Evolutionary conservation across 2,888 invertebrate genomes (phyloP).

Genomic region (Scaeva pyrastri): DNA sequence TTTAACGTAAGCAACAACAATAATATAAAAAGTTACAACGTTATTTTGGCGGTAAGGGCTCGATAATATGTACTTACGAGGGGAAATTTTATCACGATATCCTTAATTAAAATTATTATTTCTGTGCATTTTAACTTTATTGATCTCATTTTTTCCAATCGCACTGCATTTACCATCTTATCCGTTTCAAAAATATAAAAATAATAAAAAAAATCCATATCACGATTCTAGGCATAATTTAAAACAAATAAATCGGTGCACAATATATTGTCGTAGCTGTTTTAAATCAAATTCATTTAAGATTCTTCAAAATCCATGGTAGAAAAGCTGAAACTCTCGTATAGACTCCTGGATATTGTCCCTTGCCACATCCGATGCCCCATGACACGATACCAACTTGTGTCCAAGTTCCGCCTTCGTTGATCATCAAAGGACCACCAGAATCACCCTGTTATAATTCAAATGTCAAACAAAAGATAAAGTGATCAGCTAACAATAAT

Average conservation of each 20-base stretch:
- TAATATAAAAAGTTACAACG: no score
- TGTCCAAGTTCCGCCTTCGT: constrained; percentile 90
- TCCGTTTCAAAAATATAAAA: not conserved
- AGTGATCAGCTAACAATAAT: no score
- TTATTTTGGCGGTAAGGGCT: no score
- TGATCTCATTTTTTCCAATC: not conserved
- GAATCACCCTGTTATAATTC: constrained; percentile 90
- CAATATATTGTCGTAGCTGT: not conserved
- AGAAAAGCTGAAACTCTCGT: constrained; percentile 92
- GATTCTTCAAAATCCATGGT: constrained; percentile 94
- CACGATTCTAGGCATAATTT: constrained; percentile 59
- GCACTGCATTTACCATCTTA: not conserved
- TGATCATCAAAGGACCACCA: constrained; percentile 94
- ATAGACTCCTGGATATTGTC: constrained; percentile 96
- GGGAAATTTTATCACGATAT: no score
- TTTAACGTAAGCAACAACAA: no score
- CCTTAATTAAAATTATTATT: not conserved
- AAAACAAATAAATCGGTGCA: constrained; percentile 41
- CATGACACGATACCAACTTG: constrained; percentile 95
- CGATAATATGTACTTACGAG: no score
- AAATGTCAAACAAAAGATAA: no score
- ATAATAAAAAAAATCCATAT: constrained; percentile 36
- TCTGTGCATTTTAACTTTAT: not conserved
- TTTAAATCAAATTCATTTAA: constrained; percentile 83
- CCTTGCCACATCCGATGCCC: constrained; percentile 96